Evolutionary conservation across 1,140 invertebrate genomes (phyloP).

Genomic region (Teleogryllus occipitalis): DNA sequence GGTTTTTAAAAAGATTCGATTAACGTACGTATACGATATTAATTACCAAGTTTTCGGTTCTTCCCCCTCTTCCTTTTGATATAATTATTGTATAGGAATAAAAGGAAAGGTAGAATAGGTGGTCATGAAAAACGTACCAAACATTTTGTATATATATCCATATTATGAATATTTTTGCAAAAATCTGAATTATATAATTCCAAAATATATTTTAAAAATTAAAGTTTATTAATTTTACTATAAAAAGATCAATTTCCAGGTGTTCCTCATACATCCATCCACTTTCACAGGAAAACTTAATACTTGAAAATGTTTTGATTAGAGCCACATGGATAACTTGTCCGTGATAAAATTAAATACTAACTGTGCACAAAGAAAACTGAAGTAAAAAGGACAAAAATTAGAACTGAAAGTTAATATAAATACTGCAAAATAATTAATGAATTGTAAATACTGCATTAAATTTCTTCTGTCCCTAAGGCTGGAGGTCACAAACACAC

Average conservation of each 20-base stretch:
- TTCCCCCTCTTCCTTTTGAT: too few relatives aligned
- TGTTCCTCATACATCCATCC: slow-evolving; percentile 7
- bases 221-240: slow-evolving; percentile 12
- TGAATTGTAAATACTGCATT: neutral
- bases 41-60: too few relatives aligned
- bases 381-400: neutral
- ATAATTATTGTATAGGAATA: too few relatives aligned
- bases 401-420: neutral
- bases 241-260: slow-evolving; percentile 10
- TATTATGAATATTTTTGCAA: neutral
- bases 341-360: neutral
- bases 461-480: neutral
- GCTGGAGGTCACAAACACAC: slow-evolving; percentile 5
- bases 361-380: neutral
- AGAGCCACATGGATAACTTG: neutral
- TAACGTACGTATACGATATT: too few relatives aligned
- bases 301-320: neutral
- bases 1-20: too few relatives aligned
- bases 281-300: slow-evolving; percentile 5
- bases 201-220: slow-evolving; percentile 12
- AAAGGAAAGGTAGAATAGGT: too few relatives aligned
- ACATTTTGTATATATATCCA: too few relatives aligned
- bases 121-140: too few relatives aligned
- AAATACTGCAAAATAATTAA: neutral
- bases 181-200: neutral